These are phyloP conservation scores for Sarcoramphus papa DNA, from an alignment of 2,797 vertebrate genomes.

Conservation along the genomic window DNA sequence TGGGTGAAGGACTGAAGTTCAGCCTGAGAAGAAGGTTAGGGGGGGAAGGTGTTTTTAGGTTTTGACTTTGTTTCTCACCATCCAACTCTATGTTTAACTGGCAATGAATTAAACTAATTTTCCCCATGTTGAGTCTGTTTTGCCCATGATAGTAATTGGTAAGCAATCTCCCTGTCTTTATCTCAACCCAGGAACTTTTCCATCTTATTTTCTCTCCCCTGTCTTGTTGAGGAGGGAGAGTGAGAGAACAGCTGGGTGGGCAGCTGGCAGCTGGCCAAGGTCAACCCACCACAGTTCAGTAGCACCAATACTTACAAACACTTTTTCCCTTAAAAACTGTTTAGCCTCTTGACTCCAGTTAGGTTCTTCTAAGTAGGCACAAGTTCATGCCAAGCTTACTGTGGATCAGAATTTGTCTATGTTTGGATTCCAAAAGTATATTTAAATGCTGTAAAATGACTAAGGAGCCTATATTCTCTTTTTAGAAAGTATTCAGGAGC, in stretches of 20 bases:
- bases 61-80: background rate
- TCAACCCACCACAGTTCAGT: background rate
- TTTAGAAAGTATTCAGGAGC: background rate
- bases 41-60: background rate
- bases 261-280: background rate
- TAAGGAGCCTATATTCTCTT: background rate
- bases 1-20: background rate
- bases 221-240: background rate
- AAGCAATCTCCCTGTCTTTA: background rate
- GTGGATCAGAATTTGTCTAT: background rate
- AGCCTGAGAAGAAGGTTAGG: background rate
- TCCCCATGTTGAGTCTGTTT: background rate
- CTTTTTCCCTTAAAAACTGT: background rate
- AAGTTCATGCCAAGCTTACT: background rate
- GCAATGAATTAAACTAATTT: background rate
- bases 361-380: background rate
- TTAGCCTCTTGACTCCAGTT: background rate
- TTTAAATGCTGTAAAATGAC: background rate
- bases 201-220: background rate
- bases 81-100: background rate
- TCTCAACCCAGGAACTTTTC: background rate
- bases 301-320: background rate
- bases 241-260: background rate
- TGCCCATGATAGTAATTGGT: background rate
- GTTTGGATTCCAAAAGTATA: background rate